Base-by-base conservation (phyloP, 1,140 invertebrate species). In the Ips nitidus region DNA sequence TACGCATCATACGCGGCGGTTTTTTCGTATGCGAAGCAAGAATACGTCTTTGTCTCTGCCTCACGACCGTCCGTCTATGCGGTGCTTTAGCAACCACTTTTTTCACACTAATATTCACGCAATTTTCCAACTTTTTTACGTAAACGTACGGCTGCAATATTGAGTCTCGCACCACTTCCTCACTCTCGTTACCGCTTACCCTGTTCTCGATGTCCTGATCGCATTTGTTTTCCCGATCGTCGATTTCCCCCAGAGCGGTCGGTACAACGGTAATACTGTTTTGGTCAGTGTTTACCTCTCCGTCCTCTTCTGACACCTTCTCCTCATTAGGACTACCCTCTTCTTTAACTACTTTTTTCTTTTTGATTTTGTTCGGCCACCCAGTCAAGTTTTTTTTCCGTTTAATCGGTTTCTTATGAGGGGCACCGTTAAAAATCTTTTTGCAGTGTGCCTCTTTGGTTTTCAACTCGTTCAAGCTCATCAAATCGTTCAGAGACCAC, bases 281-380 rank as follows among this genome's bases (percentile, higher is more conserved):
- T 22, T 22, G 22, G 22, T 22, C 22, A 22, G 22, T 22, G 38
- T 52, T 66, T 38, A 70, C 66, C n/a, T 75, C 73, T 42, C 71
- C 72, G 41, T 53, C 60, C 45, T 61, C 71, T 8, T 76, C 73
- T 47, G 72, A 70, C n/a, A 67, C 70, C 3, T 69, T 65, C 41
- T 68, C 69, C 40, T 60, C 59, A 4, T 36, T 57, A 52, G 69
- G 72, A 2, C 66, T 62, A 38, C 69, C 61, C 7, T 60, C 58
- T 45, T 75, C 74, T 59, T 72, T 71, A 42, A 68, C 64, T n/a
- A 57, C 55, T 52, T 74, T 72, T 37, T 41, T 67, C 45, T 73
- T 69, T 45, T 63, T 74, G 37, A 83, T 84, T 52, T 82, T 84
- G n/a, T 85, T 84, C 0, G 87, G 87, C 87, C 87, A 88, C 5